These are phyloP conservation scores for Acanthosepion esculentum DNA, from an alignment of 2,888 invertebrate species.

Conservation along the genomic window DNA sequence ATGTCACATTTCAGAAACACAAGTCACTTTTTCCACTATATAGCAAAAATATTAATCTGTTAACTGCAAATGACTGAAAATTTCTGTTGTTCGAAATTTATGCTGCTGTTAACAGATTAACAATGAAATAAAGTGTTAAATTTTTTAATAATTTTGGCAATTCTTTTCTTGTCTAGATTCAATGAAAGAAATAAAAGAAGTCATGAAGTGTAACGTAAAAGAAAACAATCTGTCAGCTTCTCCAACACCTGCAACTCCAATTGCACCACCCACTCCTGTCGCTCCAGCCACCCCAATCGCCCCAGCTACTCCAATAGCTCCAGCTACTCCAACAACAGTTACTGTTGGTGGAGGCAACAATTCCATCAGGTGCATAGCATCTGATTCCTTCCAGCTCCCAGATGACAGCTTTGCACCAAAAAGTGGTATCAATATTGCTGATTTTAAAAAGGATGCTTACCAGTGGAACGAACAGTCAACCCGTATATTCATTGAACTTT, in stretches of 20 bases:
- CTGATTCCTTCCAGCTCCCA: background rate
- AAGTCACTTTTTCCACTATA: too few species aligned
- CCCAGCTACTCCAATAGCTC: background rate
- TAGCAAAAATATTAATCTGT: too few species aligned
- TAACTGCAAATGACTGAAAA: too few species aligned
- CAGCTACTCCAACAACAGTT: background rate
- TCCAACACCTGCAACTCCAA: background rate
- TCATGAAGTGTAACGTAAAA: background rate
- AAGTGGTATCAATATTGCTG: constrained; percentile 40
- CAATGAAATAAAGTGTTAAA: too few species aligned
- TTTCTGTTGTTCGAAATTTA: too few species aligned
- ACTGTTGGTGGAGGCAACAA: background rate
- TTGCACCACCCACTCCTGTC: background rate
- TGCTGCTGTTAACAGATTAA: too few species aligned
- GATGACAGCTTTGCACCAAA: background rate
- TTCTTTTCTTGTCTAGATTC: background rate
- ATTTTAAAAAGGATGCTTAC: constrained; percentile 44
- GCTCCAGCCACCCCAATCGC: constrained; percentile 1
- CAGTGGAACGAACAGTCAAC: constrained; percentile 42
- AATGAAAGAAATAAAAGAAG: constrained; percentile 7
- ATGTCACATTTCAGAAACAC: too few species aligned
- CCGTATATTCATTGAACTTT: background rate
- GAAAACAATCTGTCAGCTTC: background rate
- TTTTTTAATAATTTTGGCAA: background rate
- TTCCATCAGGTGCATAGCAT: background rate